phyloP scores from a whole-genome alignment of 2,113 vertebrate species.

The Prunella fulvescens region DNA sequence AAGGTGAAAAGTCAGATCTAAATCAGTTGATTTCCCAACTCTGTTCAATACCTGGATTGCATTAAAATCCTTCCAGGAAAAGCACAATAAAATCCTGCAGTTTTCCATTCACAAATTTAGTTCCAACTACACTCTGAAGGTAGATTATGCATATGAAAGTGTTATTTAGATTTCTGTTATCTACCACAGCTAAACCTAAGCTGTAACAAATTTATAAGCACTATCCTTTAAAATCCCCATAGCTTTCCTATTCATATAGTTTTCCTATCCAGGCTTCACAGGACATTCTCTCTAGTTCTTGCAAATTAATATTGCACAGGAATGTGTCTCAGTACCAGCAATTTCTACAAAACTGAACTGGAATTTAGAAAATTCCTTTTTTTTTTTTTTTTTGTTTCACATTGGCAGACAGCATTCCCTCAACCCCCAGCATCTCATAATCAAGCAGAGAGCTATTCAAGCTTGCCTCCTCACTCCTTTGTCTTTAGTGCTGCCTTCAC shows the following conservation, averaged over 20 bases:
- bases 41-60: not conserved
- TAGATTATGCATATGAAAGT: not conserved
- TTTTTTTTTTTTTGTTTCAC: not conserved
- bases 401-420: not conserved
- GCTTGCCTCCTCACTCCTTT: not conserved
- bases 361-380: not conserved
- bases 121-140: not conserved
- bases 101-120: not conserved
- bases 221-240: not conserved
- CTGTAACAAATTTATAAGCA: not conserved
- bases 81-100: not conserved
- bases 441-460: not conserved
- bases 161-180: not conserved
- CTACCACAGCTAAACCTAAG: not conserved
- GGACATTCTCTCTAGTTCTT: not conserved
- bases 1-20: not conserved
- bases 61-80: not conserved
- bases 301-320: not conserved
- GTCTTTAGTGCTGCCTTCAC: not conserved
- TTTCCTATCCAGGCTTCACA: not conserved
- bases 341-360: not conserved
- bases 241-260: not conserved
- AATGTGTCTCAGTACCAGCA: not conserved
- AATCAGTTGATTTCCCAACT: not conserved
- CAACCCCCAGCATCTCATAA: not conserved